phyloP scores from a whole-genome alignment of 2,888 invertebrate genomes.

The Morinoia aosen region DNA sequence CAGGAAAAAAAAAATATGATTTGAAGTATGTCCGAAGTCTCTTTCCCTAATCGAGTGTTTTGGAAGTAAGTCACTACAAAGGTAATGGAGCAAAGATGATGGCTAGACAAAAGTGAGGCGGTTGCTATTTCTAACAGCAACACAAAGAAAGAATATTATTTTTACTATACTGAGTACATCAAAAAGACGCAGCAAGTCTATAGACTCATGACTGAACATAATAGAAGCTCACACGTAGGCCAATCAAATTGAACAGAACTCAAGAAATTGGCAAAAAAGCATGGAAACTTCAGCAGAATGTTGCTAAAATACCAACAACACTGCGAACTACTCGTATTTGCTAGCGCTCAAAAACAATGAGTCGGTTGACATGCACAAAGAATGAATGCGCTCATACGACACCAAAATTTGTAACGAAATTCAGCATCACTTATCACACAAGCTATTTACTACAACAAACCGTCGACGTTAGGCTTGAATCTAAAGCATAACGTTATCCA shows the following conservation, averaged over 20 bases:
- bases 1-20: not conserved
- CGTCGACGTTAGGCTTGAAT: not conserved
- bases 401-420: not conserved
- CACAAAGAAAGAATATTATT: not conserved
- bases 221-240: not conserved
- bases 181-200: not conserved
- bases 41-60: not conserved
- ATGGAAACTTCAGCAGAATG: not conserved
- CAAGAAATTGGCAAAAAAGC: not conserved
- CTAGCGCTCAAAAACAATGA: not conserved
- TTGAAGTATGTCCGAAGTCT: not conserved
- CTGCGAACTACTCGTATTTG: not conserved
- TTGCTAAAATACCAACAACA: not conserved
- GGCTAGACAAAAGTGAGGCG: not conserved
- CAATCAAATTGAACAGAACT: not conserved
- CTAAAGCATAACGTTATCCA: not conserved
- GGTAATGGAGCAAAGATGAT: no score
- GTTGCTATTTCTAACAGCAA: not conserved
- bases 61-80: not conserved
- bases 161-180: not conserved
- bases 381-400: not conserved
- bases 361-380: not conserved
- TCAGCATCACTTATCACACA: not conserved
- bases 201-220: not conserved
- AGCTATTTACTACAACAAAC: not conserved